phyloP scores from a whole-genome alignment of 2,888 invertebrate species.

The Cerastis rubricosa region DNA sequence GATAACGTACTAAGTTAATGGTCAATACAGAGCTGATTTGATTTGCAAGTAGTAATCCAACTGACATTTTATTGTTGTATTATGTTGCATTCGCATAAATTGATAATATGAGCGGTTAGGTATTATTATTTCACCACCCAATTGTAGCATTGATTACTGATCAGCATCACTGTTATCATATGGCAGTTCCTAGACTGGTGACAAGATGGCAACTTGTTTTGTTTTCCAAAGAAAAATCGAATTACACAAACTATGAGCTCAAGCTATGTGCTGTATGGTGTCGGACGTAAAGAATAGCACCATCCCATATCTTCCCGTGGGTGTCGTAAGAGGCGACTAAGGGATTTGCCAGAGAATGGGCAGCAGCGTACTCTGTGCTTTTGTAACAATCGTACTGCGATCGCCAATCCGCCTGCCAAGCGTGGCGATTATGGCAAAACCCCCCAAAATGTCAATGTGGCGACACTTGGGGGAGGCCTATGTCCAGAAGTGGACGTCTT shows the following conservation, averaged over 20 bases:
- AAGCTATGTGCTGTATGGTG: no score
- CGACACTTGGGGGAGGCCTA: no score
- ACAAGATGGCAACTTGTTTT: not conserved
- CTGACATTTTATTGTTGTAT: conserved; percentile 29
- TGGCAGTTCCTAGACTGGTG: not conserved
- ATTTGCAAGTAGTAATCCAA: not conserved
- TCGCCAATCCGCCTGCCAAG: no score
- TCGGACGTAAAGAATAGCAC: no score
- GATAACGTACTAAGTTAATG: conserved; percentile 10
- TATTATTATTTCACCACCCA: not conserved
- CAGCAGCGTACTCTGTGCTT: no score
- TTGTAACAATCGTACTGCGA: no score
- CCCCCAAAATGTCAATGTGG: no score
- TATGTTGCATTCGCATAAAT: not conserved
- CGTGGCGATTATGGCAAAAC: no score
- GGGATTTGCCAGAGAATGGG: no score
- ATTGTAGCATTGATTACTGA: not conserved
- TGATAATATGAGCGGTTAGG: not conserved
- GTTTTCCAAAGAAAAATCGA: not conserved
- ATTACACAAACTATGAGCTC: not conserved
- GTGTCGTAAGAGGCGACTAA: no score
- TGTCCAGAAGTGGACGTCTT: no score
- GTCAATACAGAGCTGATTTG: conserved; percentile 19
- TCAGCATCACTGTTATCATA: not conserved
- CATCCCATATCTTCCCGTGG: no score